Base-by-base conservation (phyloP, 2,113 vertebrate species). In the Menura novaehollandiae region DNA sequence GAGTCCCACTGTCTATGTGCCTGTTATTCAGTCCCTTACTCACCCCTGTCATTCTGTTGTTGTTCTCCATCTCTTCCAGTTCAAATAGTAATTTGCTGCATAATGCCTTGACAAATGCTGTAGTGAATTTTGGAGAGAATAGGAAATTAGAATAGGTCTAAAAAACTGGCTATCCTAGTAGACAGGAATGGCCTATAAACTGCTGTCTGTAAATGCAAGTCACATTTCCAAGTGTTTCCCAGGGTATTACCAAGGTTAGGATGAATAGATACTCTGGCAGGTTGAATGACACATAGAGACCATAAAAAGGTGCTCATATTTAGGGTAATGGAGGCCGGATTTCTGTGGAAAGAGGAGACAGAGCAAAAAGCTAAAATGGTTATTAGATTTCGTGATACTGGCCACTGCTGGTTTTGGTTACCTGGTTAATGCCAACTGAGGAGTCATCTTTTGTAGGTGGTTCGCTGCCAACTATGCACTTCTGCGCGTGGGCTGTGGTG, bases 391-490 rank as follows among this genome's bases (percentile, higher is more conserved):
- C 0, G 0, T 55, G 76, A 46, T 95, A 92, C 30, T 72, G 75
- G 56, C 33, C 53, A 28, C 86, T 93, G 83, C 80, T 89, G 93
- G 93, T 77, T 93, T 91, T 92, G 84, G 94, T 95, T 96, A 93
- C 95, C 86, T 95, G 83, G 68, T 77, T 92, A 89, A 81, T 95
- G 94, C 89, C 94, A 95, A 44, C 83, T 75, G 69, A 95, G 93
- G 80, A 93, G 76, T 92, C 89, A 67, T 75, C 91, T 95, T 91
- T 56, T 95, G 89, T 49, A 56, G 73, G 91, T 75, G 69, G 69
- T 91, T 95, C 32, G 32, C 78, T 97, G 96, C 95, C 93, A 96
- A 35, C 73, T 95, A 67, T 92, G 91, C 73, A 37, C 94, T 96
- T 87, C 7, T 93, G 86, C 91, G 95, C 2, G 35, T 96, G 86